These are phyloP conservation scores for Seira ritae DNA, from an alignment of 2,888 invertebrate species.

Conservation along the genomic window DNA sequence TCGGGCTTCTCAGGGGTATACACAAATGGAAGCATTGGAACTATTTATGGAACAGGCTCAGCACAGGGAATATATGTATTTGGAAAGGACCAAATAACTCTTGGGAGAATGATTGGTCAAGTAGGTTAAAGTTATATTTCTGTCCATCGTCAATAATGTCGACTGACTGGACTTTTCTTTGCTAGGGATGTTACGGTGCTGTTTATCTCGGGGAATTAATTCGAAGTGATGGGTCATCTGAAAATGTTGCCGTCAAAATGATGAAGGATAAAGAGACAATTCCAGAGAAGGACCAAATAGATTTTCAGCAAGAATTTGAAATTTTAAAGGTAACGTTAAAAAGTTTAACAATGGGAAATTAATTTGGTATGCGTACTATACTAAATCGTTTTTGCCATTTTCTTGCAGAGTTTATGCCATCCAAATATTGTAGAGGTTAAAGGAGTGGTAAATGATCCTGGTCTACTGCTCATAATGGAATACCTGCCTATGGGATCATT, in stretches of 20 bases:
- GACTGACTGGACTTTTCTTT: conserved; percentile 67
- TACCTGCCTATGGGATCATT: conserved; percentile 90
- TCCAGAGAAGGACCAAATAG: conserved; percentile 77
- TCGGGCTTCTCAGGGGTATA: conserved; percentile 71
- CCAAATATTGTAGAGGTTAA: conserved; percentile 92
- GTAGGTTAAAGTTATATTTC: conserved; percentile 74
- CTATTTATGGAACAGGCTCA: conserved; percentile 70
- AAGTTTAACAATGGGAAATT: too few relatives aligned
- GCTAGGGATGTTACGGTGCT: conserved; percentile 89
- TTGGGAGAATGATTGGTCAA: conserved; percentile 81
- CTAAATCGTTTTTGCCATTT: conserved; percentile 24
- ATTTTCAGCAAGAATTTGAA: conserved; percentile 89
- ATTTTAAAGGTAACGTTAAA: conserved; percentile 86
- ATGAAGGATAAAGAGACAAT: conserved; percentile 80
- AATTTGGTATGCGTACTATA: too few relatives aligned
- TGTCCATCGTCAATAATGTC: background rate
- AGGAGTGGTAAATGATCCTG: conserved; percentile 86
- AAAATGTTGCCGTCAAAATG: conserved; percentile 73
- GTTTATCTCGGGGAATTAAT: conserved; percentile 83
- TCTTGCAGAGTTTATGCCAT: conserved; percentile 84
- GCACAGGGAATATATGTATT: conserved; percentile 73
- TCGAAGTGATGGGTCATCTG: conserved; percentile 73
- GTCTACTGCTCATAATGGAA: conserved; percentile 91
- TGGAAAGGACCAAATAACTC: conserved; percentile 80
- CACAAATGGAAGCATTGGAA: conserved; percentile 71